A percentile compares a stretch with the other conserved stretches of the same genome.
These are phyloP conservation scores for Lepisosteus oculatus DNA, from an alignment of 2,113 vertebrate species.

Conservation along the genomic window DNA sequence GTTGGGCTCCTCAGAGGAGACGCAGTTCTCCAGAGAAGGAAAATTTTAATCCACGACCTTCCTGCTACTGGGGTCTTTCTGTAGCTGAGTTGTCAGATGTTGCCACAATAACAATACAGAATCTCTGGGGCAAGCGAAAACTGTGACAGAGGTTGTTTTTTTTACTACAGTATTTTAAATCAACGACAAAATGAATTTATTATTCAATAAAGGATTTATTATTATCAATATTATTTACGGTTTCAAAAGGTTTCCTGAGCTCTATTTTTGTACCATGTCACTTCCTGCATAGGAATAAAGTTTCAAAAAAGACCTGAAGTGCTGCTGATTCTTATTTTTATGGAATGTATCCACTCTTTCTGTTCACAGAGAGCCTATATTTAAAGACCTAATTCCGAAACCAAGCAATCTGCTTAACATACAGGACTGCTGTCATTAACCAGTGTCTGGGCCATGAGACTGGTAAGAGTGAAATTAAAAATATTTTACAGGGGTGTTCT, in stretches of 20 bases:
- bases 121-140: conserved; percentile 17
- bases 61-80: background rate
- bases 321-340: background rate
- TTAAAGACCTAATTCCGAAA: too few relatives aligned
- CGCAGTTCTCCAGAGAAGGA: background rate
- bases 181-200: conserved; percentile 26
- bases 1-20: background rate
- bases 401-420: too few relatives aligned
- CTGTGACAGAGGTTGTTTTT: conserved; percentile 34
- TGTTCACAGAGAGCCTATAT: too few relatives aligned
- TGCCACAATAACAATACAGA: background rate
- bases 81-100: background rate
- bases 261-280: conserved; percentile 68
- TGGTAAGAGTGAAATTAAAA: too few relatives aligned
- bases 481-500: too few relatives aligned
- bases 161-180: conserved; percentile 48
- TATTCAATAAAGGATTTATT: conserved; percentile 20
- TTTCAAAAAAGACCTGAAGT: conserved; percentile 34
- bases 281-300: conserved; percentile 62
- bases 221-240: conserved; percentile 34
- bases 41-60: background rate
- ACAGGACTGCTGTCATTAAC: too few relatives aligned
- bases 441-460: too few relatives aligned
- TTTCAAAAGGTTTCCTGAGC: conserved; percentile 31
- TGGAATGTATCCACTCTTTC: too few relatives aligned